These are phyloP conservation scores for Vimba vimba DNA, from an alignment of 2,113 vertebrate genomes.

Conservation along the genomic window DNA sequence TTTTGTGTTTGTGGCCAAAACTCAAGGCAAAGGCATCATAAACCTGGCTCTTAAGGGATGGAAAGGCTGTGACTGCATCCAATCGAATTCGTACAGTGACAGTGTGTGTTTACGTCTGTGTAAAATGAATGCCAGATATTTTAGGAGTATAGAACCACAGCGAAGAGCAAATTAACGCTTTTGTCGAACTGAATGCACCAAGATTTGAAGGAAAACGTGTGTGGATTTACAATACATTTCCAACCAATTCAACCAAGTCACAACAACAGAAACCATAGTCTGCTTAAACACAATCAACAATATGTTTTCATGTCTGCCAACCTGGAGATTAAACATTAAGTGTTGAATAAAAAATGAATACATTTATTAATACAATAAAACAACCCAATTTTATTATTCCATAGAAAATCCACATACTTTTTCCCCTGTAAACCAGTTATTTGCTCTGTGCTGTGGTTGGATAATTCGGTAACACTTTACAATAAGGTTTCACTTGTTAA, in stretches of 20 bases:
- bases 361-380: neutral
- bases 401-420: neutral
- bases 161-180: neutral
- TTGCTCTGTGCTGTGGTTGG: neutral
- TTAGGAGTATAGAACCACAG: neutral
- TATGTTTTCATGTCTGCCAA: neutral
- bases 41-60: neutral
- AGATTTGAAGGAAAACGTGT: neutral
- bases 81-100: neutral
- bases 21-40: conserved; percentile 34
- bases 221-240: neutral
- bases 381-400: neutral
- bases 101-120: neutral
- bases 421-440: neutral
- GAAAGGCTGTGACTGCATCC: neutral
- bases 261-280: neutral
- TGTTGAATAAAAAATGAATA: neutral
- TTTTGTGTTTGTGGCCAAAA: conserved; percentile 2
- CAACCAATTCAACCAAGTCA: neutral
- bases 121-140: neutral
- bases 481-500: too few relatives aligned
- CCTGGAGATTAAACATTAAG: neutral
- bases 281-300: neutral
- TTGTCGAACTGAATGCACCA: neutral
- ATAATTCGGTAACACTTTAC: neutral